Conservation (phyloP, 2,888 invertebrate genomes). For the Volucella inanis region DNA sequence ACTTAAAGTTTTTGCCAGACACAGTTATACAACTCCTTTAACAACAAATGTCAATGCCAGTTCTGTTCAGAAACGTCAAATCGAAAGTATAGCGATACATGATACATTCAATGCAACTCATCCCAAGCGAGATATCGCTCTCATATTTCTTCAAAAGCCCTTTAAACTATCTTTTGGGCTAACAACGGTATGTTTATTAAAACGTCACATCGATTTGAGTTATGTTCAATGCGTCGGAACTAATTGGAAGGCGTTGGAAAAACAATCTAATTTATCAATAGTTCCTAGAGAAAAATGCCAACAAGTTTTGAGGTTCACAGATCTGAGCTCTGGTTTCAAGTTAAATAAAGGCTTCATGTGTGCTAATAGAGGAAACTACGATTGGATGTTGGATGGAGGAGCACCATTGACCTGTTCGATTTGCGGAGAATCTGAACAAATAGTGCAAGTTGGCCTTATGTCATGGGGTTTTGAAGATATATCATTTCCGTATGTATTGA, state of each 20-base stretch:
- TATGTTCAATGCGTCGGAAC: slow-evolving; percentile 79
- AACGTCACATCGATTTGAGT: slow-evolving; percentile 79
- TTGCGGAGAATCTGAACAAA: slow-evolving; percentile 78
- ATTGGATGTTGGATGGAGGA: slow-evolving; percentile 90
- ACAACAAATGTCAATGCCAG: slow-evolving; percentile 88
- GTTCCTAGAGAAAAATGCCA: slow-evolving; percentile 84
- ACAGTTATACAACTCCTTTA: slow-evolving; percentile 87
- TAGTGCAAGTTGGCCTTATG: slow-evolving; percentile 86
- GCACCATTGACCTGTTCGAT: slow-evolving; percentile 90
- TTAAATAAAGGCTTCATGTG: slow-evolving; percentile 89
- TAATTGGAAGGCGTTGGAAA: slow-evolving; percentile 82
- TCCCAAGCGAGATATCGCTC: slow-evolving; percentile 89
- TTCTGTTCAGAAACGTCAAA: slow-evolving; percentile 88
- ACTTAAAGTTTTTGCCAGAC: slow-evolving; percentile 87
- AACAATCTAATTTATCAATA: slow-evolving; percentile 88
- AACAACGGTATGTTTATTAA: slow-evolving; percentile 87
- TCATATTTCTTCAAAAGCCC: slow-evolving; percentile 87
- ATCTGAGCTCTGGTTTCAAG: slow-evolving; percentile 87
- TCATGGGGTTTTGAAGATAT: slow-evolving; percentile 86
- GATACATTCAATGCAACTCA: slow-evolving; percentile 86
- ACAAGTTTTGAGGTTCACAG: slow-evolving; percentile 85
- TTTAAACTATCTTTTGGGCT: slow-evolving; percentile 87
- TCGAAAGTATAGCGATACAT: slow-evolving; percentile 85
- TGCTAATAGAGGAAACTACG: slow-evolving; percentile 89
- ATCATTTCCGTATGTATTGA: slow-evolving; percentile 44